Percentiles rank a stretch among this genome's conserved stretches.
phyloP scores from a whole-genome alignment of 2,113 vertebrate genomes.

The Hemiscyllium ocellatum region DNA sequence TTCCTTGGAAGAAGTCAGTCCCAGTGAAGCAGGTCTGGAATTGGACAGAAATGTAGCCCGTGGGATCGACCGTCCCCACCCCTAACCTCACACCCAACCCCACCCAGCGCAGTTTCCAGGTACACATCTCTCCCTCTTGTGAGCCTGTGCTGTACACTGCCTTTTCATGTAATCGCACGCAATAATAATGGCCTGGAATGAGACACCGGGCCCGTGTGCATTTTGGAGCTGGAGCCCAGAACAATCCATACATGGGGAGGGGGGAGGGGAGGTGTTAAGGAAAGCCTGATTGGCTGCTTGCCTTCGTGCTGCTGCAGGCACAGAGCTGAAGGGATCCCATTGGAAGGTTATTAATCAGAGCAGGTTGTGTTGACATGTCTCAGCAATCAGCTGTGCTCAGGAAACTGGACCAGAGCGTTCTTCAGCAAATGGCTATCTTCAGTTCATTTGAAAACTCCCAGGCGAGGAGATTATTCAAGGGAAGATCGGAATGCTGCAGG shows the following conservation, averaged over 20 bases:
- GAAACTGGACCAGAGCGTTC: neutral
- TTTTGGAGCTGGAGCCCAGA: neutral
- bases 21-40: neutral
- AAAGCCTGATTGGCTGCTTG: neutral
- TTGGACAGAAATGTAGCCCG: neutral
- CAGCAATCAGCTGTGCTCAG: neutral
- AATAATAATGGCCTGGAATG: too few relatives aligned
- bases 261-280: neutral
- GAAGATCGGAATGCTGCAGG: too few relatives aligned
- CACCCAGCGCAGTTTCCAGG: too few relatives aligned
- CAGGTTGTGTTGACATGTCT: neutral
- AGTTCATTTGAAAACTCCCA: neutral
- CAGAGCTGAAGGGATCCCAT: neutral
- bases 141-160: too few relatives aligned
- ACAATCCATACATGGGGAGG: neutral
- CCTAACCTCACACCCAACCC: too few relatives aligned
- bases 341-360: neutral
- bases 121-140: too few relatives aligned
- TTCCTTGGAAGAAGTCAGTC: neutral
- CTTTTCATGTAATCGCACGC: too few relatives aligned
- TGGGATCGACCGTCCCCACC: too few relatives aligned
- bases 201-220: neutral
- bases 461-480: neutral
- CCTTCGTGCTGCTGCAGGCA: neutral
- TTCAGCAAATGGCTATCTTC: neutral